Base-by-base conservation (phyloP, 2,888 invertebrate species). In the Ferdinandea cuprea region DNA sequence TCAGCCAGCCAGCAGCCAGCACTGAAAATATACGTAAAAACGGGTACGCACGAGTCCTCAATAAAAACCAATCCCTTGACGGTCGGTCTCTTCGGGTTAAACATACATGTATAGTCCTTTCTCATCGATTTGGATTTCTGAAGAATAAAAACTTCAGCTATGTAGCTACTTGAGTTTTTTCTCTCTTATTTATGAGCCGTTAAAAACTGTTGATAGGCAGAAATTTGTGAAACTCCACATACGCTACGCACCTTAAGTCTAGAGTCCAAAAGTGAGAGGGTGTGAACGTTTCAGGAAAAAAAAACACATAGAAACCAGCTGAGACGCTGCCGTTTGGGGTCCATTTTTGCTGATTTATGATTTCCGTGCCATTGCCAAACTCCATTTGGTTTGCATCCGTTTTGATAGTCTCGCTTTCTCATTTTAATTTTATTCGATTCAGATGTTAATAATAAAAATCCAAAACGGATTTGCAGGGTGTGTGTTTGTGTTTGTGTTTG, bases 141-240 rank as follows among this genome's bases (percentile, higher is more conserved):
- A n/a, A n/a, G n/a, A n/a, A n/a, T n/a, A n/a, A n/a, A n/a, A n/a
- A n/a, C 46, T 50, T 50, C 65, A 30, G 52, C 54, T 37, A 35
- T 59, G n/a, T 61, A n/a, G 13, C 28, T 40, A 40, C 28, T 54
- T 68, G 42, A n/a, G 19, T 65, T 44, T 52, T 19, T 42, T 30
- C 3, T 40, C 30, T 59, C 32, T 56, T 71, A 56, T 83, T 77
- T 76, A 77, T 56, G 71, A 59, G 13, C 66, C 48, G 32, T 77
- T 81, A 48, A 66, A 81, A 81, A 77, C 77, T 72, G 77, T 83
- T 77, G 81, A 83, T 77, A 72, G 77, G 66, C 72, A 54, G 28
- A 68, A 72, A 61, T 63, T 66, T 40, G 74, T 32, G 50, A 65
- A 65, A 46, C 28, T 35, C 46, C 54, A 25, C 35, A 5, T 30